Conservation (phyloP, 2,888 invertebrate genomes). For the Hypsopygia costalis region DNA sequence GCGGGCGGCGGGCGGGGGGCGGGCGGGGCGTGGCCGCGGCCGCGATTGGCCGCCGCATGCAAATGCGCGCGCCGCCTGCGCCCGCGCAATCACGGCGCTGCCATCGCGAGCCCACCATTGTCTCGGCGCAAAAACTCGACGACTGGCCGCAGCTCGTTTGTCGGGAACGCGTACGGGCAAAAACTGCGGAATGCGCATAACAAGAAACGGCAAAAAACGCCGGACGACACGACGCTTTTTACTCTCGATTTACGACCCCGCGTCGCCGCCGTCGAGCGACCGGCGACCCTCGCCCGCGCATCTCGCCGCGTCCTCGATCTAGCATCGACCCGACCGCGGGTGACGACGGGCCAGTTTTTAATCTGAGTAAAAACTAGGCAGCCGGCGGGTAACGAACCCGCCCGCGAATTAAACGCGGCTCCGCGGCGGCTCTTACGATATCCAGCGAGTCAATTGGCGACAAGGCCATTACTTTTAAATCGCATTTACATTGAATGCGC, state of each 20-base stretch:
- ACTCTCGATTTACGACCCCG: slow-evolving; percentile 56
- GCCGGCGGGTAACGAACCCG: slow-evolving; percentile 25
- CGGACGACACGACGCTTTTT: slow-evolving; percentile 53
- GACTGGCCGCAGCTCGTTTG: slow-evolving; percentile 48
- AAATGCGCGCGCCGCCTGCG: slow-evolving; percentile 59
- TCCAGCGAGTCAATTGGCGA: slow-evolving; percentile 42
- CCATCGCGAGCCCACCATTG: slow-evolving; percentile 49
- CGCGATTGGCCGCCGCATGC: slow-evolving; percentile 62
- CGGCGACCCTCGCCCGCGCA: slow-evolving; percentile 18
- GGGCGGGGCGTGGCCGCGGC: slow-evolving; percentile 39
- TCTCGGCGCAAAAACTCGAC: slow-evolving; percentile 46
- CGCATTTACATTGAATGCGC: slow-evolving; percentile 76
- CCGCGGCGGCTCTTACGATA: slow-evolving; percentile 12
- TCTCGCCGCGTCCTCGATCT: slow-evolving; percentile 16
- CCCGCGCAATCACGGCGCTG: slow-evolving; percentile 48
- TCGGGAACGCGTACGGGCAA: slow-evolving; percentile 54
- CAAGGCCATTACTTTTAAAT: slow-evolving; percentile 58
- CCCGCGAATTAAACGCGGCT: slow-evolving; percentile 11
- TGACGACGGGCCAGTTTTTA: too few relatives aligned
- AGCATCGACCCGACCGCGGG: too few relatives aligned
- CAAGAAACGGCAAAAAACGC: slow-evolving; percentile 67
- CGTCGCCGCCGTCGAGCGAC: slow-evolving; percentile 16
- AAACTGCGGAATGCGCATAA: slow-evolving; percentile 67
- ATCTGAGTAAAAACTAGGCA: too few relatives aligned
- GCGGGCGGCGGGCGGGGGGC: slow-evolving; percentile 16